Percentiles rank a stretch among this genome's conserved stretches.
Conservation (phyloP, 2,113 vertebrate genomes). For the Laticauda colubrina region DNA sequence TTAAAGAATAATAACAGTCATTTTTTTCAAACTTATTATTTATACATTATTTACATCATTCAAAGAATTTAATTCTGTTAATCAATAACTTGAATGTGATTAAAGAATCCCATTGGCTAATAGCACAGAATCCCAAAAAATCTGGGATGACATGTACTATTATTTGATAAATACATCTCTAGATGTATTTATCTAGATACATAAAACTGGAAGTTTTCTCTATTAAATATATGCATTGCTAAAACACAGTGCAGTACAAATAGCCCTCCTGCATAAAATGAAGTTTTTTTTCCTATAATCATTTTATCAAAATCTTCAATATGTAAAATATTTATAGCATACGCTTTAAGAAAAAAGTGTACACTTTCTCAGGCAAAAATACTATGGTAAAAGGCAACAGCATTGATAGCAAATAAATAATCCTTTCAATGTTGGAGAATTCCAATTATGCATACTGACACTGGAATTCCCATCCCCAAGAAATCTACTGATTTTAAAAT, state of each 20-base stretch:
- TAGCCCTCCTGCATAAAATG: not conserved
- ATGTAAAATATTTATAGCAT: conserved; percentile 30
- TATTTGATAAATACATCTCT: not conserved
- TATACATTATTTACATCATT: not conserved
- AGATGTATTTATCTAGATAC: not conserved
- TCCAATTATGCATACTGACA: not conserved
- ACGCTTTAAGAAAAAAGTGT: not conserved
- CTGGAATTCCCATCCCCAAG: not conserved
- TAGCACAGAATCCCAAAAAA: not conserved
- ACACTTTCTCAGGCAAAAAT: conserved; percentile 48
- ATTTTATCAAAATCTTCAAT: conserved; percentile 31
- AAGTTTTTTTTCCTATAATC: conserved; percentile 1
- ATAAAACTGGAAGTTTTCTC: not conserved
- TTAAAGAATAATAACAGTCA: not conserved
- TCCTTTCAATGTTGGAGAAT: not conserved
- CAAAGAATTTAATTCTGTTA: not conserved
- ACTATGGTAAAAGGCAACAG: conserved; percentile 8
- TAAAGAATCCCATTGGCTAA: not conserved
- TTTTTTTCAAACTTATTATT: not conserved
- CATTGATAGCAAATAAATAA: conserved; percentile 11
- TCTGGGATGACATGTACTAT: not conserved
- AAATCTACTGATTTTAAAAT: not conserved
- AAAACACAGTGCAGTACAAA: not conserved
- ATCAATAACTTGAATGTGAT: not conserved
- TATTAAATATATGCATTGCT: conserved; percentile 17